Percentiles rank a stretch among this genome's conserved stretches.
These are phyloP conservation scores for Drosophila hydei DNA, from an alignment of 1,140 invertebrate genomes.

Conservation along the genomic window DNA sequence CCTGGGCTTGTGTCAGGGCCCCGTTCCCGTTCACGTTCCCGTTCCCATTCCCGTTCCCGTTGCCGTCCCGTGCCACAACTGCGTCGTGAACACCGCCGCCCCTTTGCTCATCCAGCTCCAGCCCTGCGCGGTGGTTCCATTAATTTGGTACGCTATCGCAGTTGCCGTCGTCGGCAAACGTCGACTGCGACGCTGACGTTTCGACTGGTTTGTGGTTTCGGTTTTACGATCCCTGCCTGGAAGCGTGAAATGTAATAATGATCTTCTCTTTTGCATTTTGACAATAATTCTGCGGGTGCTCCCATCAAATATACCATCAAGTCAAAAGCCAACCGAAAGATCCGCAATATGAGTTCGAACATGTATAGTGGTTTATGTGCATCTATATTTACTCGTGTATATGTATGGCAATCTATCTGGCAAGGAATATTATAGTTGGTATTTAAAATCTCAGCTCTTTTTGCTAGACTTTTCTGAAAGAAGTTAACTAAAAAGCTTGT, in stretches of 20 bases:
- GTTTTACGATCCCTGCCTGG: slow-evolving; percentile 59
- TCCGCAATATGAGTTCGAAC: slow-evolving; percentile 22
- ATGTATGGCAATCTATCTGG: not conserved
- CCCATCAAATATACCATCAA: slow-evolving; percentile 20
- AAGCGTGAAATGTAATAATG: slow-evolving; percentile 81
- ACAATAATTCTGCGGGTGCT: slow-evolving; percentile 76
- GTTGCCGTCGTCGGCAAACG: slow-evolving; percentile 29
- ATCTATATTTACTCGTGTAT: not conserved
- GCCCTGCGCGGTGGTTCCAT: slow-evolving; percentile 70
- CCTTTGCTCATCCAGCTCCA: slow-evolving; percentile 22
- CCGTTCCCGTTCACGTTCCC: slow-evolving; percentile 25
- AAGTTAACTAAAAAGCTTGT: too few species aligned
- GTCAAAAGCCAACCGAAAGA: slow-evolving; percentile 2
- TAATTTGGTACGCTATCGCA: slow-evolving; percentile 80
- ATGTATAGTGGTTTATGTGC: too few species aligned
- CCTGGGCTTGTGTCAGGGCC: slow-evolving; percentile 47
- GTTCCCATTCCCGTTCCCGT: slow-evolving; percentile 12
- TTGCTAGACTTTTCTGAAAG: too few species aligned
- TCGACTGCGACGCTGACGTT: slow-evolving; percentile 44
- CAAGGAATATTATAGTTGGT: too few species aligned
- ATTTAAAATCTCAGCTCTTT: too few species aligned
- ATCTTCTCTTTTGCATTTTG: slow-evolving; percentile 80
- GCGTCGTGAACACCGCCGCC: not conserved
- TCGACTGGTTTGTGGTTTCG: slow-evolving; percentile 62
- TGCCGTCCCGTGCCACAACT: slow-evolving; percentile 9